phyloP scores from a whole-genome alignment of 2,797 vertebrate species.

The Alfaro cultratus region DNA sequence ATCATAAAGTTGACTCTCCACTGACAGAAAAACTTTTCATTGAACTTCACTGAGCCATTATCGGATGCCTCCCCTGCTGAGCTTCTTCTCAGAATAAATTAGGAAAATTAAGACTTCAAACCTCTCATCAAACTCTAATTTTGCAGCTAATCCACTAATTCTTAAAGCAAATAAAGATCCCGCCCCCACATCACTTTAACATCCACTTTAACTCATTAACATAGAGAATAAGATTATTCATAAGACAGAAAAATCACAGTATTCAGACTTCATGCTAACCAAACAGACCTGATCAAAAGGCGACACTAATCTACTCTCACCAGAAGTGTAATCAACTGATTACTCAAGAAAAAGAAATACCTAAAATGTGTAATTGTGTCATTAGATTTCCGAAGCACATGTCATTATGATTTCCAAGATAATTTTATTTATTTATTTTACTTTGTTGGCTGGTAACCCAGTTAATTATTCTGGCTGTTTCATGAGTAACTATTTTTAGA shows the following conservation, averaged over 20 bases:
- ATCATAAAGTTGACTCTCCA: background rate
- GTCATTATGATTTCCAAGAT: no score
- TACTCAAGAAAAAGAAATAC: background rate
- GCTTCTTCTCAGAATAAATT: background rate
- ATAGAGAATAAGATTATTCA: background rate
- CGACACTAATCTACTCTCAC: background rate
- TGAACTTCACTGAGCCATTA: background rate
- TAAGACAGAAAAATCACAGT: background rate
- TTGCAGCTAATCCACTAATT: background rate
- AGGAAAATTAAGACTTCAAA: background rate
- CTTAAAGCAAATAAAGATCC: background rate
- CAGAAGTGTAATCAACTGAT: background rate
- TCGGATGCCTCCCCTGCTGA: background rate
- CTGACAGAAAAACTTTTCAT: background rate
- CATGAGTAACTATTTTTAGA: no score
- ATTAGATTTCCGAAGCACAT: background rate
- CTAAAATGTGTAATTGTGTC: background rate
- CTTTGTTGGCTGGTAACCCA: no score
- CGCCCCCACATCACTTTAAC: background rate
- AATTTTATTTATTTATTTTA: no score
- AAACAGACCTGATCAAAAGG: background rate
- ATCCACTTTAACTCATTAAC: background rate
- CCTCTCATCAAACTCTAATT: conserved; percentile 9
- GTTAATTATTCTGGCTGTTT: no score
- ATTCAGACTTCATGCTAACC: background rate